A percentile compares a stretch with the other conserved stretches of the same genome.
Conservation (phyloP, 2,888 invertebrate species). For the Scaptomyza parva region DNA sequence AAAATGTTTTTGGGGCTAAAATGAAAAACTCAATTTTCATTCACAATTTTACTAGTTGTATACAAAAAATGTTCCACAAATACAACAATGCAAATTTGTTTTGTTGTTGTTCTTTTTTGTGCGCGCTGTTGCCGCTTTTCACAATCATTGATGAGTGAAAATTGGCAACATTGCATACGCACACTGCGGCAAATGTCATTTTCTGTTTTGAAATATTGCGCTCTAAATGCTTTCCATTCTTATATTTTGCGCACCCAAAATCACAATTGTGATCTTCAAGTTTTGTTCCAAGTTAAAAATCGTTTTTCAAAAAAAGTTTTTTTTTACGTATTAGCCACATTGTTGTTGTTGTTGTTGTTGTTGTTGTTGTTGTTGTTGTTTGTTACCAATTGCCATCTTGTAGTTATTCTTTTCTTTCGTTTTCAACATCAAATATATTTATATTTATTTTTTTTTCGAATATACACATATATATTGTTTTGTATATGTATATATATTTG, state of each 20-base stretch:
- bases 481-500: constrained; percentile 29
- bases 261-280: constrained; percentile 3
- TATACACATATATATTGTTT: constrained; percentile 40
- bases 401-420: constrained; percentile 31
- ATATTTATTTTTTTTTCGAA: constrained; percentile 41
- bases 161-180: constrained; percentile 38
- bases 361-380: too few relatives aligned
- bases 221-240: background rate
- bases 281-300: constrained; percentile 22
- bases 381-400: constrained; percentile 16
- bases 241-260: background rate
- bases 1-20: constrained; percentile 19
- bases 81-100: background rate
- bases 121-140: constrained; percentile 25
- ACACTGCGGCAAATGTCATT: background rate
- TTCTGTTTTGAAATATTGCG: background rate
- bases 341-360: too few relatives aligned
- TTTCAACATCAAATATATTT: constrained; percentile 68
- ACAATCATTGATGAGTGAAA: constrained; percentile 4
- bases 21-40: background rate
- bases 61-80: background rate
- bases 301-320: constrained; percentile 19
- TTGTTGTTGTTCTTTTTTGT: too few relatives aligned
- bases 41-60: constrained; percentile 14
- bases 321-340: constrained; percentile 49